Conservation (phyloP, 2,113 vertebrate genomes). For the Macaca mulatta region DNA sequence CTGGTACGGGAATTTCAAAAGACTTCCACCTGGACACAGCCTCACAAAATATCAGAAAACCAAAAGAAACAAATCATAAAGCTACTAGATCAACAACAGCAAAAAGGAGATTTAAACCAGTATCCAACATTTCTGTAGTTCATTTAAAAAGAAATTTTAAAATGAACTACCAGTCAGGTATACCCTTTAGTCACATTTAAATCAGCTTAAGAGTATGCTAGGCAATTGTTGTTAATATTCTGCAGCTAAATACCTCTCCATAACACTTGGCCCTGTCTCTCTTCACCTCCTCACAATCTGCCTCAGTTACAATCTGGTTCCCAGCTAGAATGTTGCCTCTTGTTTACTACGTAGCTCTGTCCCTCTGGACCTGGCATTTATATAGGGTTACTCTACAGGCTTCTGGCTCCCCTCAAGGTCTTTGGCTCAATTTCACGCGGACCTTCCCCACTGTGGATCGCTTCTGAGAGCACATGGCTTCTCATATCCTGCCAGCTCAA, state of each 20-base stretch:
- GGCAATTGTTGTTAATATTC: not conserved
- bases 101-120: not conserved
- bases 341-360: not conserved
- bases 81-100: not conserved
- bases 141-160: not conserved
- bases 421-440: slow-evolving; percentile 23
- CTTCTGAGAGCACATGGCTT: slow-evolving; percentile 20
- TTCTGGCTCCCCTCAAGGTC: not conserved
- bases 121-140: not conserved
- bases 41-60: not conserved
- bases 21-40: not conserved
- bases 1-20: not conserved
- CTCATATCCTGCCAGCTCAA: not conserved
- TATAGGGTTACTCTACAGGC: not conserved
- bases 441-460: not conserved
- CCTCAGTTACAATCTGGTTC: not conserved
- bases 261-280: not conserved
- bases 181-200: not conserved
- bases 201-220: not conserved
- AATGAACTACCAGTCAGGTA: not conserved
- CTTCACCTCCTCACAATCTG: not conserved
- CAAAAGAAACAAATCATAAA: not conserved
- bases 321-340: not conserved
- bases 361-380: not conserved
- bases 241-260: not conserved